phyloP scores from a whole-genome alignment of 2,113 vertebrate species.

The Morone chrysops region DNA sequence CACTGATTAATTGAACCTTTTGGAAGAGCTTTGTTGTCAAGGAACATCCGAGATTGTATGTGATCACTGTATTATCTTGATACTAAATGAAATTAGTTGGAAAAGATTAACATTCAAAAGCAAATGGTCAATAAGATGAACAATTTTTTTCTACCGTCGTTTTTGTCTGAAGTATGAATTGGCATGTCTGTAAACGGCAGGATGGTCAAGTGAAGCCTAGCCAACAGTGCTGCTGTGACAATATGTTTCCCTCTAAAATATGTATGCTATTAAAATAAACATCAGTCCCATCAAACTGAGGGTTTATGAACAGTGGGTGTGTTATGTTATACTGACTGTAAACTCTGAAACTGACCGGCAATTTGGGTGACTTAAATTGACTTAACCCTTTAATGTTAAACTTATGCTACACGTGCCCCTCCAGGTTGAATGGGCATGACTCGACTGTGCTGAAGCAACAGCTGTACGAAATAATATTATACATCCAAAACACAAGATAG shows the following conservation, averaged over 20 bases:
- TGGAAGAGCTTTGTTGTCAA: too few species aligned
- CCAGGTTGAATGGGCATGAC: too few species aligned
- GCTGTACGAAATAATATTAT: too few species aligned
- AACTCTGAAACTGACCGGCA: background rate
- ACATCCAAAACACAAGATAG: too few species aligned
- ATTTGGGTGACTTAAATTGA: background rate
- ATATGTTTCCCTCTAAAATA: slow-evolving; percentile 65
- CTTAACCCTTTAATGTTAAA: background rate
- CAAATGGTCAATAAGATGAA: background rate
- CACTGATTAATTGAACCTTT: too few species aligned
- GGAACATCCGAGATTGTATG: too few species aligned
- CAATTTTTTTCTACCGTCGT: background rate
- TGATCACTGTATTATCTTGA: too few species aligned
- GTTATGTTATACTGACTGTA: background rate
- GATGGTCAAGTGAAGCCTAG: slow-evolving; percentile 62
- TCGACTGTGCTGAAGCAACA: too few species aligned
- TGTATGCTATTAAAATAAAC: slow-evolving; percentile 70
- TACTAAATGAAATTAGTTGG: too few species aligned
- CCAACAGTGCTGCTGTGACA: slow-evolving; percentile 60
- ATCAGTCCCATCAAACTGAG: slow-evolving; percentile 60
- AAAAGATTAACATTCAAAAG: background rate
- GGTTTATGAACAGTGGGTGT: background rate
- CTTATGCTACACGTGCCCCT: too few species aligned
- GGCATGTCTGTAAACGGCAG: slow-evolving; percentile 48
- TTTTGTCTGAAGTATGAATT: slow-evolving; percentile 60